A percentile compares a stretch with the other conserved stretches of the same genome.
These are phyloP conservation scores for Chondrosia reniformis DNA, from an alignment of 37 sponge, comb jelly and placozoan genomes.

Conservation along the genomic window DNA sequence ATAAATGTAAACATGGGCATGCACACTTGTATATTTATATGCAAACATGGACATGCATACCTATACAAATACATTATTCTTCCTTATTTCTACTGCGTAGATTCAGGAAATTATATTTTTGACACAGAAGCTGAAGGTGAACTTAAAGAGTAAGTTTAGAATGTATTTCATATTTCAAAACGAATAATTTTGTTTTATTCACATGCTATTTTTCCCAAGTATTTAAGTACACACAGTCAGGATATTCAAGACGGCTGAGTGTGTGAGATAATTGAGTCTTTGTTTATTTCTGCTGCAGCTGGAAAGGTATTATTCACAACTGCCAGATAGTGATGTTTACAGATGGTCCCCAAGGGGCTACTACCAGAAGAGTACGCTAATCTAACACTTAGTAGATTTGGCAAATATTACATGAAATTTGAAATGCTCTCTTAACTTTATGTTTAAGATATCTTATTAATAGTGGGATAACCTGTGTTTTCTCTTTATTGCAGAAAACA, in stretches of 20 bases:
- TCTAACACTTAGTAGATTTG: too few relatives aligned
- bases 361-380: too few relatives aligned
- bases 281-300: not conserved
- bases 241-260: too few relatives aligned
- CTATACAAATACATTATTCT: not conserved
- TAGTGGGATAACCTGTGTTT: too few relatives aligned
- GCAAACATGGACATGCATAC: not conserved
- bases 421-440: too few relatives aligned
- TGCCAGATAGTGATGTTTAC: slow-evolving; percentile 22
- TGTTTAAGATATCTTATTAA: too few relatives aligned
- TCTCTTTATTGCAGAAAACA: too few relatives aligned
- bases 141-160: slow-evolving; percentile 49
- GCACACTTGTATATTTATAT: not conserved
- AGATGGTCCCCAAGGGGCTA: not conserved
- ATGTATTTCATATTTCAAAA: not conserved
- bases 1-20: too few relatives aligned
- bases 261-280: too few relatives aligned
- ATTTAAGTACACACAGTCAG: too few relatives aligned
- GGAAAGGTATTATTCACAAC: slow-evolving; percentile 12
- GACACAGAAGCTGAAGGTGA: slow-evolving; percentile 71
- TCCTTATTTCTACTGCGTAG: slow-evolving; percentile 23
- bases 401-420: too few relatives aligned
- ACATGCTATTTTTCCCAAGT: too few relatives aligned
- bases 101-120: slow-evolving; percentile 67
- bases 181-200: not conserved